Base-by-base conservation (phyloP, 2,113 vertebrate species). In the Spheniscus mendiculus region DNA sequence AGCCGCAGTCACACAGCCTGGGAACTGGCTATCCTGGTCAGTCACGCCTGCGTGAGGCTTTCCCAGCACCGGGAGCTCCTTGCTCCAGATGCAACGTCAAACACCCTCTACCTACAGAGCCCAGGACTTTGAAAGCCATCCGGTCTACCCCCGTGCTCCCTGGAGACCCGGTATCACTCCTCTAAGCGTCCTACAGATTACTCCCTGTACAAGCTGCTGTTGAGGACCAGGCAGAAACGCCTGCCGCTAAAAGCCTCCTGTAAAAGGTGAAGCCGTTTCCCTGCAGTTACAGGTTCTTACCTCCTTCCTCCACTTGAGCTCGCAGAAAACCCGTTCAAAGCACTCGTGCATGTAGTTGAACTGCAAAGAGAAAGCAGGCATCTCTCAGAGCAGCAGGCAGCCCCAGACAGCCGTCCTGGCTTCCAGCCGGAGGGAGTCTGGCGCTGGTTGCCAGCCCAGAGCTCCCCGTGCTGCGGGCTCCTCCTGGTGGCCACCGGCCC, bases 291-390 rank as follows among this genome's bases (percentile, higher is more conserved):
- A 3, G 90, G 56, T 15, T 93, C 90, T 98, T 98, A 99, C 99
- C 99, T 99, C 99, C 98, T 99, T 99, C 98, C 99, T 99, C 99
- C 99, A 99, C 98, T 99, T 99, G 96, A 99, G 99, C 97, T 99
- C 99, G 96, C 99, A 99, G 98, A 99, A 99, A 74, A 99, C 99
- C 44, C 99, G 98, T 97, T 99, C 99, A 23, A 99, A 99, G 98
- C 99, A 99, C 95, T 99, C 99, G 40, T 99, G 99, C 99, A 99
- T 99, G 98, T 99, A 99, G 98, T 99, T 99, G 94, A 99, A 99
- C 99, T 99, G 98, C 9, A 50, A 65, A 49, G 65, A 47, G 58
- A 87, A 59, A 58, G 65, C 10, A 34, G 52, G 59, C 17, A 3
- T 1, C 15, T 7, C 78, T 77, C 29, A 47, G 87, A 25, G 27